phyloP scores from a whole-genome alignment of 2,888 invertebrate genomes.

The Campoplex nolae region DNA sequence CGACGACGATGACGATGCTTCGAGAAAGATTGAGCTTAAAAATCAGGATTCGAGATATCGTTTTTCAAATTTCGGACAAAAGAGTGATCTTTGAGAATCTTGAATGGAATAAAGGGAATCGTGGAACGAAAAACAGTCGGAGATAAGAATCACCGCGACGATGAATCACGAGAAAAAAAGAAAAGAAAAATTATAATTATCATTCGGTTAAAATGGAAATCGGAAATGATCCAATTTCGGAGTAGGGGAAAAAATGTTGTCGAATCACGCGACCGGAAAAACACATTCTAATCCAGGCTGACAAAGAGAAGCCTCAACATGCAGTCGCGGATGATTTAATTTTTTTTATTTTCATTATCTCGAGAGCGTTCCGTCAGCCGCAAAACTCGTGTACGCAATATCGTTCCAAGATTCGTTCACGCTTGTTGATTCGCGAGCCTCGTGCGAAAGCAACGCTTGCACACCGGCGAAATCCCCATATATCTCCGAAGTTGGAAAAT shows the following conservation, averaged over 20 bases:
- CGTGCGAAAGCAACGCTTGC: slow-evolving; percentile 37
- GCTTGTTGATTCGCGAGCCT: slow-evolving; percentile 37
- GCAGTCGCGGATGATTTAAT: not conserved
- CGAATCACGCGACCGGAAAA: too few species aligned
- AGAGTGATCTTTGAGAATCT: not conserved
- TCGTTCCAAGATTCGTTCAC: slow-evolving; percentile 13
- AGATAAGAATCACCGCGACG: not conserved
- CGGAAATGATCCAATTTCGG: too few species aligned
- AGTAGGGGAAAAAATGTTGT: too few species aligned
- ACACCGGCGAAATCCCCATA: not conserved
- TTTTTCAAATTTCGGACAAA: not conserved
- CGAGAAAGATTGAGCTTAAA: not conserved
- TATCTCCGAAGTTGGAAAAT: slow-evolving; percentile 45
- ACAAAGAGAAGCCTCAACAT: not conserved
- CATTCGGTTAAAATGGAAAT: not conserved
- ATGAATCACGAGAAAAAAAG: not conserved
- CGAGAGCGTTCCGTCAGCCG: not conserved
- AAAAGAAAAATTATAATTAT: not conserved
- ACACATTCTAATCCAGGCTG: not conserved
- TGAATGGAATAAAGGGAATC: not conserved
- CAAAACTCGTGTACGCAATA: slow-evolving; percentile 12
- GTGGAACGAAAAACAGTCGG: not conserved
- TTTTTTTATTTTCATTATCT: slow-evolving; percentile 13
- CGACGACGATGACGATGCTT: not conserved
- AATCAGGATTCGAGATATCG: not conserved